Evolutionary conservation across 2,888 invertebrate species (phyloP).

Genomic region (Agonopterix subpropinquella): DNA sequence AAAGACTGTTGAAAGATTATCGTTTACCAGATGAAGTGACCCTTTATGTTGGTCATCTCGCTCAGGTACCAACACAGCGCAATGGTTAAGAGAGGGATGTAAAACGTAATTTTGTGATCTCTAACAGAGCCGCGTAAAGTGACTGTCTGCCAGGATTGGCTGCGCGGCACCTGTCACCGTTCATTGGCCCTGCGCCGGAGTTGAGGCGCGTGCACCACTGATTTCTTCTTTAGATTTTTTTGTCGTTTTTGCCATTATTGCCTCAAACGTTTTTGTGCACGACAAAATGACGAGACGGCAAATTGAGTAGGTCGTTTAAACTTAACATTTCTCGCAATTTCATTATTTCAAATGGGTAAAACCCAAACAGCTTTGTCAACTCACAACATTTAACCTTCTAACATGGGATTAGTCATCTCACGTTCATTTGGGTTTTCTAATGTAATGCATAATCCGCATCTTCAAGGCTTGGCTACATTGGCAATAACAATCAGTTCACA

Average conservation of each 20-base stretch:
- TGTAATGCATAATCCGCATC: background rate
- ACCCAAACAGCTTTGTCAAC: too few relatives aligned
- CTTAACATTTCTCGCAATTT: too few relatives aligned
- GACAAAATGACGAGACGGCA: background rate
- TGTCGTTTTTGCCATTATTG: conserved; percentile 29
- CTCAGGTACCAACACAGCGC: conserved; percentile 13
- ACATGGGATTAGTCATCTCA: background rate
- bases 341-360: too few relatives aligned
- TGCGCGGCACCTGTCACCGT: conserved; percentile 60
- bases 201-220: conserved; percentile 42
- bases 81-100: conserved; percentile 35
- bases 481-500: background rate
- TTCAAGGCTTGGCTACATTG: background rate
- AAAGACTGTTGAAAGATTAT: conserved; percentile 28
- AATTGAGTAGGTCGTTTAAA: background rate
- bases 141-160: conserved; percentile 45
- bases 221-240: conserved; percentile 35
- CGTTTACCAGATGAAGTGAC: conserved; percentile 16
- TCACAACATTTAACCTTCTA: background rate
- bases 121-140: conserved; percentile 41
- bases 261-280: conserved; percentile 11
- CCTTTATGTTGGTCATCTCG: conserved; percentile 17
- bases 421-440: conserved; percentile 1
- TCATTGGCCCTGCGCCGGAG: conserved; percentile 54
- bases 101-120: conserved; percentile 42